Conservation (phyloP, 1,140 invertebrate genomes). For the Apis laboriosa region DNA sequence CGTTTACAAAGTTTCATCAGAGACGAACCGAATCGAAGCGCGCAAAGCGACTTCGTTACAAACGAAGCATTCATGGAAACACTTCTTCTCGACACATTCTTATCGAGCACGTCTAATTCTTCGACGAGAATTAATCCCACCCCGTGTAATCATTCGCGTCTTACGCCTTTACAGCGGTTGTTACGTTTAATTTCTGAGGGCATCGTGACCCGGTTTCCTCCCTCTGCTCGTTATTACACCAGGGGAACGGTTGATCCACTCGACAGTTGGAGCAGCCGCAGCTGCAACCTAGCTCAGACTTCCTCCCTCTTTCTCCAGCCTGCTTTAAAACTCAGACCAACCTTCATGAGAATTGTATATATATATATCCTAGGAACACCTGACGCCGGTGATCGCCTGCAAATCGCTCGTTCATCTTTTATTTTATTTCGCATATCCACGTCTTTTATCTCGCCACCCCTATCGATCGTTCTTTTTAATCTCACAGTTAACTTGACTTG, state of each 20-base stretch:
- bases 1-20: not conserved
- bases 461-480: not conserved
- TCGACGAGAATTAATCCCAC: slow-evolving; percentile 50
- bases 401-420: slow-evolving; percentile 47
- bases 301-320: slow-evolving; percentile 39
- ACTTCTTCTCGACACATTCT: not conserved
- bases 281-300: slow-evolving; percentile 54
- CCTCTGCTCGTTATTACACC: slow-evolving; percentile 49
- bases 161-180: slow-evolving; percentile 52
- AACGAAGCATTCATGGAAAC: not conserved
- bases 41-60: slow-evolving; percentile 11
- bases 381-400: slow-evolving; percentile 51
- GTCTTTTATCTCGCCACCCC: not conserved
- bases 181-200: slow-evolving; percentile 64
- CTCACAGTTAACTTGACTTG: not conserved
- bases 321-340: not conserved
- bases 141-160: slow-evolving; percentile 30
- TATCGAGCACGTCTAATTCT: not conserved
- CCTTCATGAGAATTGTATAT: slow-evolving; percentile 46
- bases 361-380: slow-evolving; percentile 44
- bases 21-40: not conserved
- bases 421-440: not conserved
- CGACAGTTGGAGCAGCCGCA: slow-evolving; percentile 56
- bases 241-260: slow-evolving; percentile 56
- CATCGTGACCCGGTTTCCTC: slow-evolving; percentile 51